Conservation (phyloP, 2,113 vertebrate genomes). For the Rostratula benghalensis region DNA sequence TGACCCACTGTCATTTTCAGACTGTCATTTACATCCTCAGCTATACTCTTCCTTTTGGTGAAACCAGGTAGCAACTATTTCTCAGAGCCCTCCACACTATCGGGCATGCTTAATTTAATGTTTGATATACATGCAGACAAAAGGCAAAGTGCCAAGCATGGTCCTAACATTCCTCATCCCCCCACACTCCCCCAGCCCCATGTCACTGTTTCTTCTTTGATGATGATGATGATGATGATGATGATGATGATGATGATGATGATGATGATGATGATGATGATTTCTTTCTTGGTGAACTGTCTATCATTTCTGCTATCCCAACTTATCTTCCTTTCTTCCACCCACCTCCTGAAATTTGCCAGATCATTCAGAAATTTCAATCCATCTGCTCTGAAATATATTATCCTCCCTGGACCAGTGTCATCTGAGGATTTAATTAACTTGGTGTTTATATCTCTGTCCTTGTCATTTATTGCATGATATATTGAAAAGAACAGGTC, state of each 20-base stretch:
- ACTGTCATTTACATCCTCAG: neutral
- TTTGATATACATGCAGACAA: neutral
- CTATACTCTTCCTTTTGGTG: neutral
- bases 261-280: neutral
- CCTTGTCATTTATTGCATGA: neutral
- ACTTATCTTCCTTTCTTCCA: neutral
- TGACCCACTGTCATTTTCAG: neutral
- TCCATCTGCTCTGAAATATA: neutral
- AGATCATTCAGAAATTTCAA: conserved; percentile 11
- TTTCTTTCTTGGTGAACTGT: neutral
- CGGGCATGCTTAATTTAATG: neutral
- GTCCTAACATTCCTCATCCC: neutral
- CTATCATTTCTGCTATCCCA: neutral
- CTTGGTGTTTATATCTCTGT: conserved; percentile 6
- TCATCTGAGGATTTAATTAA: conserved; percentile 14
- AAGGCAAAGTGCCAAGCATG: neutral
- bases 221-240: neutral
- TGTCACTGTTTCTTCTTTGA: neutral
- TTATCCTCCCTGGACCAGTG: neutral
- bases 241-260: neutral
- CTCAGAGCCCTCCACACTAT: neutral
- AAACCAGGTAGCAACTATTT: neutral
- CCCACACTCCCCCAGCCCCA: neutral
- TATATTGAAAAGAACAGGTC: neutral
- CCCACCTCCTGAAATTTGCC: neutral